Evolutionary conservation across 2,113 vertebrate species (phyloP).

Genomic region (Cardinalis cardinalis): DNA sequence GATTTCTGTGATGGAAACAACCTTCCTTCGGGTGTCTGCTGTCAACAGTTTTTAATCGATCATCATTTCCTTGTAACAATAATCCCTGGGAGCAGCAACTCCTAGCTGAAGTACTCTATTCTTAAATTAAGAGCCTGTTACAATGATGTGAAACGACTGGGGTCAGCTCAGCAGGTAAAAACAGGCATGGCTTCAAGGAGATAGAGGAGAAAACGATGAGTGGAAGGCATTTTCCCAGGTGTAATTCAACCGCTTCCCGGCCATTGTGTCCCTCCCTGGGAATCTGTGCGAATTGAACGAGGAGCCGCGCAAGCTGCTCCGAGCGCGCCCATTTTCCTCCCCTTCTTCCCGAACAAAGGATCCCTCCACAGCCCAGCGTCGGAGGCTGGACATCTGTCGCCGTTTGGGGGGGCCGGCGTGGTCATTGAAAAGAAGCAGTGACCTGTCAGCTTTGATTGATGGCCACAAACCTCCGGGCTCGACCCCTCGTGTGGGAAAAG

Average conservation of each 20-base stretch:
- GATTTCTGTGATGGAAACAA: not conserved
- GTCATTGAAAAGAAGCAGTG: slow-evolving; percentile 84
- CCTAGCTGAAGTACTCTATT: not conserved
- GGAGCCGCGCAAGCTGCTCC: slow-evolving; percentile 47
- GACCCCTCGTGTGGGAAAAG: slow-evolving; percentile 86
- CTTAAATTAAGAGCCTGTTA: not conserved
- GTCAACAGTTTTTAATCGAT: slow-evolving; percentile 44
- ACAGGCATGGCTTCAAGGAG: not conserved
- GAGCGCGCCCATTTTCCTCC: slow-evolving; percentile 39
- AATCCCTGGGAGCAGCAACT: slow-evolving; percentile 9
- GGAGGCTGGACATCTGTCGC: slow-evolving; percentile 87
- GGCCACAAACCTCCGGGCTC: slow-evolving; percentile 73
- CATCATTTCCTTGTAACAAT: not conserved
- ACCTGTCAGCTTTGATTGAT: slow-evolving; percentile 90
- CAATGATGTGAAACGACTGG: not conserved
- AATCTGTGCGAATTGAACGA: slow-evolving; percentile 46
- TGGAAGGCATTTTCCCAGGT: slow-evolving; percentile 65
- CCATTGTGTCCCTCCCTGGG: slow-evolving; percentile 74
- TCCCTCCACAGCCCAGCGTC: slow-evolving; percentile 63
- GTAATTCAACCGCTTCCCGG: slow-evolving; percentile 63
- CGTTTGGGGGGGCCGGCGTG: slow-evolving; percentile 66
- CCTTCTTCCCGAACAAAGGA: slow-evolving; percentile 58
- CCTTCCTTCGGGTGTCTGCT: not conserved
- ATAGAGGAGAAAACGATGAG: not conserved
- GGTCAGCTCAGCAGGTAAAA: slow-evolving; percentile 50